Conservation (phyloP, 2,797 vertebrate genomes). For the Molossus alvarezi region DNA sequence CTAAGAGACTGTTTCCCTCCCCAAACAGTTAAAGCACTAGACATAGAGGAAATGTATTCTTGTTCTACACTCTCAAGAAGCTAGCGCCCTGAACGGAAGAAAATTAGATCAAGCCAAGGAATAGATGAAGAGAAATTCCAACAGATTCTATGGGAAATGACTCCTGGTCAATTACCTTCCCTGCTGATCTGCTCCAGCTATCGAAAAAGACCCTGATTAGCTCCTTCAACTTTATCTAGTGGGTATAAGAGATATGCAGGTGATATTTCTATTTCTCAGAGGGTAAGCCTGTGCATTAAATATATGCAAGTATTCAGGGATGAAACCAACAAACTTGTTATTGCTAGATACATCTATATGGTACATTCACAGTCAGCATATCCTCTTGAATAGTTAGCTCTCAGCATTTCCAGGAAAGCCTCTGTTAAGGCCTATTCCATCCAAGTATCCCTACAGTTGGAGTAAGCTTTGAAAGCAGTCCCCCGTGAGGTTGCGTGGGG, state of each 20-base stretch:
- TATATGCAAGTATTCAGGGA: constrained; percentile 4
- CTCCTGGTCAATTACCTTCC: constrained; percentile 82
- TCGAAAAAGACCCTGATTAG: constrained; percentile 56
- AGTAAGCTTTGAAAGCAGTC: background rate
- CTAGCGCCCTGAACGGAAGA: constrained; percentile 84
- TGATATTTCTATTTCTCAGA: constrained; percentile 13
- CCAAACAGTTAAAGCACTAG: constrained; percentile 29
- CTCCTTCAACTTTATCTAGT: constrained; percentile 48
- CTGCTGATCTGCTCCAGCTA: constrained; percentile 83
- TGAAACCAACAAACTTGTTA: constrained; percentile 6
- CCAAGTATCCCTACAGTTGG: background rate
- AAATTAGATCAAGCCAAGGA: constrained; percentile 88
- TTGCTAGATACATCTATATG: background rate
- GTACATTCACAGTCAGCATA: background rate
- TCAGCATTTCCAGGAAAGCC: constrained; percentile 31
- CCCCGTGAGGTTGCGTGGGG: background rate
- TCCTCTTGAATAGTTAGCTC: background rate
- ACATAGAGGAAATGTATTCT: constrained; percentile 37
- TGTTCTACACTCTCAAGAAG: constrained; percentile 77
- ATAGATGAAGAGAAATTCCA: constrained; percentile 86
- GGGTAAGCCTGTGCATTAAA: background rate
- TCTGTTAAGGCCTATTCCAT: constrained; percentile 1
- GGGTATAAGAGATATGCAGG: background rate
- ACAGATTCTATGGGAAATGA: constrained; percentile 86
- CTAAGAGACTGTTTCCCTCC: constrained; percentile 28